phyloP scores from a whole-genome alignment of 2,797 vertebrate genomes.

The Lates japonicus region DNA sequence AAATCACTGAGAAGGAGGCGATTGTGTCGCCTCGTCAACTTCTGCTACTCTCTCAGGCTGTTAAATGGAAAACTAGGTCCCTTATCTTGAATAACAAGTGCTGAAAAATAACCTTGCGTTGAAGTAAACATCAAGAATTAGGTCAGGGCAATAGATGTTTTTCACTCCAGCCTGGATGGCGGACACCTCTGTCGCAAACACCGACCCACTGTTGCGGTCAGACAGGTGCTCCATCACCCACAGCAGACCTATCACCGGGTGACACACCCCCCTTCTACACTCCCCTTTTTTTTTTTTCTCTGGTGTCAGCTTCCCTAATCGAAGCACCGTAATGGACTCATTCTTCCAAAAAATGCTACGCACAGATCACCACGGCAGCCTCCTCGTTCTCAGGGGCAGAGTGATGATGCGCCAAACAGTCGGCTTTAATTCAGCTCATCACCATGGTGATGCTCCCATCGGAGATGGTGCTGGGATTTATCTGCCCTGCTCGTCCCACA shows the following conservation, averaged over 20 bases:
- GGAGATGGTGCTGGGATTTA: slow-evolving; percentile 41
- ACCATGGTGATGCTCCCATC: slow-evolving; percentile 66
- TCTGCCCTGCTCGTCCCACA: slow-evolving; percentile 39
- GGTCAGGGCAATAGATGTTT: slow-evolving; percentile 18
- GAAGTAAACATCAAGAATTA: no score
- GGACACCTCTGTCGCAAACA: slow-evolving; percentile 24
- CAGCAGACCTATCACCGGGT: slow-evolving; percentile 20
- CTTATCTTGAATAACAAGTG: slow-evolving; percentile 26
- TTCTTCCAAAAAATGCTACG: slow-evolving; percentile 31
- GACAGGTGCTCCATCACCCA: slow-evolving; percentile 55
- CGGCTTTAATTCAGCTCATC: slow-evolving; percentile 62
- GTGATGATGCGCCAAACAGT: slow-evolving; percentile 39
- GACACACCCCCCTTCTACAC: slow-evolving; percentile 4
- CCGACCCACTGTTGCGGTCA: background rate
- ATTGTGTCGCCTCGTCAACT: slow-evolving; percentile 15
- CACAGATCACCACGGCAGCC: slow-evolving; percentile 31
- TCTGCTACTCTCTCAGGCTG: background rate
- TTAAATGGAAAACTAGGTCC: background rate
- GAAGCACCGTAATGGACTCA: slow-evolving; percentile 30
- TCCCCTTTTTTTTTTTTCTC: slow-evolving; percentile 1
- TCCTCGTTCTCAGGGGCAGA: slow-evolving; percentile 37
- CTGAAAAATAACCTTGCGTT: slow-evolving; percentile 31
- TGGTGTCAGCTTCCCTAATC: slow-evolving; percentile 27
- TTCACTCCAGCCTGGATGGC: background rate
- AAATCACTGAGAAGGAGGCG: slow-evolving; percentile 18